phyloP scores from a whole-genome alignment of 2,113 vertebrate genomes.

The Menura novaehollandiae region DNA sequence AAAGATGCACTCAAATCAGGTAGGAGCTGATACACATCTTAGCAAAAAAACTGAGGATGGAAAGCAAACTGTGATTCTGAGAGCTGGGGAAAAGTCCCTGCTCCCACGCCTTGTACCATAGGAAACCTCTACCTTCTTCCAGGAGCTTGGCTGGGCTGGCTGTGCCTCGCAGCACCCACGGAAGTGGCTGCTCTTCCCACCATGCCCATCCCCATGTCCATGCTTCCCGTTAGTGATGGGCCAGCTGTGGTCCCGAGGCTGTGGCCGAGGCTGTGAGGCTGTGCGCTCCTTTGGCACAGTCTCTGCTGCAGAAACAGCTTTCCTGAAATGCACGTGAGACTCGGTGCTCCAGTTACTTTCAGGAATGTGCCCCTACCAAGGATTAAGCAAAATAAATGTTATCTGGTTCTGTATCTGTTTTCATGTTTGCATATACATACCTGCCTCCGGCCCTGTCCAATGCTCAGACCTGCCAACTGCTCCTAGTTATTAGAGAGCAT shows the following conservation, averaged over 20 bases:
- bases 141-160: neutral
- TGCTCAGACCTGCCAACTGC: neutral
- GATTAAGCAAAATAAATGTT: conserved; percentile 34
- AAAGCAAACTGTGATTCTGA: neutral
- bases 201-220: accelerated
- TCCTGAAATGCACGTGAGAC: neutral
- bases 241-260: neutral
- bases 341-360: neutral
- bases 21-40: neutral
- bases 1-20: neutral
- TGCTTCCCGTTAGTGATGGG: accelerated
- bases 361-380: conserved; percentile 34
- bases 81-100: neutral
- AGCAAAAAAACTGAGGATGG: neutral
- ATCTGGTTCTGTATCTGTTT: conserved; percentile 36
- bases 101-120: neutral
- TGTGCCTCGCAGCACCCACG: neutral
- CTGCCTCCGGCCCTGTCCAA: neutral
- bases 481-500: neutral
- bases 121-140: neutral
- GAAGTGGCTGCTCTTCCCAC: neutral
- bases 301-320: neutral
- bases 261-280: neutral
- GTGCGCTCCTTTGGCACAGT: neutral
- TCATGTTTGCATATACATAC: conserved; percentile 43